Evolutionary conservation across 2,888 invertebrate genomes (phyloP), one percentile per base, ranked within the genome.

Genomic region (Danaus chrysippus): DNA sequence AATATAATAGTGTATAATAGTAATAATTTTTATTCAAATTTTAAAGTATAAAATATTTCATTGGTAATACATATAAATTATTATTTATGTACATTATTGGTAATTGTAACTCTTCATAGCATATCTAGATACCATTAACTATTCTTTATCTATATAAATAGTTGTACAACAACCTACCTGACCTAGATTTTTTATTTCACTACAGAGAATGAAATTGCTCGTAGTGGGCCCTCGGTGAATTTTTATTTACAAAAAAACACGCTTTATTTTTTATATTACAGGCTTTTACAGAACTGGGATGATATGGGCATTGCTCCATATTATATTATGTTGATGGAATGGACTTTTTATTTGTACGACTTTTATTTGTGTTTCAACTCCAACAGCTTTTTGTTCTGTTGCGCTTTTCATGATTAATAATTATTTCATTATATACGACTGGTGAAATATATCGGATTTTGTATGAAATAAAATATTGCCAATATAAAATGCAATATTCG

Each of bases 121-220:
- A 10, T 49, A 17, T 84, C 84, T 58, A 82, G 78, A 5, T 42
- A 23, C n/a, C 44, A 17, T 74, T 71, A 42, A 44, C 68, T 70
- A 61, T 54, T 63, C 62, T 70, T 70, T 71, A 74, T 74, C 74
- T 77, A 75, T 74, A 81, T 73, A 71, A 78, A 77, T 75, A 71
- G 74, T 75, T 74, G 72, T 74, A 70, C 73, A 63, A 56, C 63
- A 64, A 68, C 78, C 74, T 73, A 81, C 79, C 82, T 86, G 87
- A 89, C 89, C 89, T 76, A 88, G 84, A 86, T 89, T 88, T 86
- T 86, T 89, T 87, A 88, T 87, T 83, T 80, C 81, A 78, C 84
- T 84, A 79, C 77, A 79, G 76, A 78, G 82, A 84, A 88, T 86
- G 86, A 88, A 89, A 89, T 88, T 87, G 88, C 84, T 83, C 78